Conservation (phyloP, 2,113 vertebrate genomes). For the Petrocephalus zakoni region DNA sequence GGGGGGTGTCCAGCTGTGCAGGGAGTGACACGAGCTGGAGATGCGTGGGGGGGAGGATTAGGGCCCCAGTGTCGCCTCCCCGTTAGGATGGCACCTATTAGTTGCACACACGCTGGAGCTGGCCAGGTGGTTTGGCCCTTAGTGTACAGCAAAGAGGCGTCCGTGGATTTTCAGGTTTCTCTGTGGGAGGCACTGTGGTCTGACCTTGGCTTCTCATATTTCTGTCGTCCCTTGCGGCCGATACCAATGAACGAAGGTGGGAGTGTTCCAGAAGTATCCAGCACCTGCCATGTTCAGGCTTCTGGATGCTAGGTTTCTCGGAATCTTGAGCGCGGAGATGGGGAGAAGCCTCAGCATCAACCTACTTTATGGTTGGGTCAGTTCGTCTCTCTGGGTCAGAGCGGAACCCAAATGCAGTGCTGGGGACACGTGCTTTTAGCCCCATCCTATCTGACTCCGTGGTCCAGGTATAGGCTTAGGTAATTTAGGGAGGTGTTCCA, state of each 20-base stretch:
- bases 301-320: not conserved
- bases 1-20: conserved; percentile 24
- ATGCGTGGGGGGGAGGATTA: conserved; percentile 18
- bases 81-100: not conserved
- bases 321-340: not conserved
- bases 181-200: not conserved
- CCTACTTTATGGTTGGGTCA: not conserved
- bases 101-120: not conserved
- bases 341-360: not conserved
- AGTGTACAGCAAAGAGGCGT: not conserved
- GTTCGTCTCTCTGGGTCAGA: not conserved
- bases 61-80: not conserved
- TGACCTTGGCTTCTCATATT: not conserved
- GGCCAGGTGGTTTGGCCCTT: not conserved
- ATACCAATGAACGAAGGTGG: not conserved
- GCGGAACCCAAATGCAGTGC: not conserved
- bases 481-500: not conserved
- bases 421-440: not conserved
- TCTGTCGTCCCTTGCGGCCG: not conserved
- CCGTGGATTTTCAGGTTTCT: not conserved
- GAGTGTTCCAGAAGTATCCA: not conserved
- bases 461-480: not conserved
- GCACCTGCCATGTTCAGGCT: not conserved
- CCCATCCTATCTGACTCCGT: not conserved
- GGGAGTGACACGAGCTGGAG: conserved; percentile 9